Base-by-base conservation (phyloP, 2,888 invertebrate genomes). In the Mimumesa dahlbomi region DNA sequence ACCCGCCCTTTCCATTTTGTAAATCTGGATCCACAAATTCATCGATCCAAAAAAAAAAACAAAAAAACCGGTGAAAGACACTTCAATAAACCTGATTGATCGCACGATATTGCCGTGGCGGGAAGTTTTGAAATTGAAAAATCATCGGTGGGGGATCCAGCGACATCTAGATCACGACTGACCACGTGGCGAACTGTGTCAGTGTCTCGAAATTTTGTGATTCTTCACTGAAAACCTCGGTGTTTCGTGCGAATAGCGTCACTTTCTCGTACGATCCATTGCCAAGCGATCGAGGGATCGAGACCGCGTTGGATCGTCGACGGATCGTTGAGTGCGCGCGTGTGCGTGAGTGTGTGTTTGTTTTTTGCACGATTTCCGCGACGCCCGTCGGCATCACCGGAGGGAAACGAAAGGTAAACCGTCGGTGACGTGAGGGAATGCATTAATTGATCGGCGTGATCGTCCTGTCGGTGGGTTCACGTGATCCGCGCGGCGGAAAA, bases 371-470 rank as follows among this genome's bases (percentile, higher is more conserved):
- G 36, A 52, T 48, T 52, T 18, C 19, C 5, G 16, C 9, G 19
- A 1, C n/a, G 11, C n/a, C 16, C 14, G 53, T 61, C 56, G 69
- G 69, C 40, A 61, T 43, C 61, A 21, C 49, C 50, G 67, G 14
- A 22, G 31, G 38, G 67, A 46, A 4, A 45, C 13, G 67, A 67
- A 67, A 70, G 69, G 69, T 70, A 70, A 69, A 16, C 31, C 56
- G 71, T 54, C 49, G 71, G 45, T 62, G 61, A 62, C 73, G 73
- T 67, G 73, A 67, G 66, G 40, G 73, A 73, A 73, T 72, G 73
- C 56, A 59, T 61, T 64, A 64, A 73, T 71, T 49, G 62, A 71
- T 73, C 48, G 50, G 56, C 19, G 62, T 6, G 67, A 48, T 42
- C 53, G 42, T 53, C 38, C 25, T 42, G 49, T 5, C 43, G 56